Evolutionary conservation across 2,888 invertebrate species (phyloP), one percentile per base, ranked within the genome.

Genomic region (Rhingia rostrata): DNA sequence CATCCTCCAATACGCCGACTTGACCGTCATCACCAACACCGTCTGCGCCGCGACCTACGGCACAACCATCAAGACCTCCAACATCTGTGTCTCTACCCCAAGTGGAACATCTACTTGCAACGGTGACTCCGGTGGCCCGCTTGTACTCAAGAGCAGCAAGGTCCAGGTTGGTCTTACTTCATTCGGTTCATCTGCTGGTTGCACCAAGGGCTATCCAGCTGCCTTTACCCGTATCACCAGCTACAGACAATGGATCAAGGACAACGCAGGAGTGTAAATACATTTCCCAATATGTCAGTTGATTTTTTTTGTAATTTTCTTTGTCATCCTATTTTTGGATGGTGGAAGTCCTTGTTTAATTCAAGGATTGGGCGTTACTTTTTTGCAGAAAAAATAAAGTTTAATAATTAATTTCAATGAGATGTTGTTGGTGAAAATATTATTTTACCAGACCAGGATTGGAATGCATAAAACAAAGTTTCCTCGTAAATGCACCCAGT

Each of bases 161-260:
- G 3, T 32, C 0, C 32, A 35, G 12, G 6, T 81, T 70, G 81
- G 75, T 54, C 4, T 81, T 2, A 54, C 47, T 4, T 81, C 81
- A 1, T 75, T 45, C n/a, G 70, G 58, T 6, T 4, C 58, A 4
- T 7, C 41, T 9, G 39, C 22, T 0, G 64, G 64, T 6, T 81
- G 81, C 22, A 64, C 64, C 43, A n/a, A 33, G n/a, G 60, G 53
- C 4, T 70, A 47, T 0, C 81, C 81, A 35, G 51, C 9, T 63
- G 89, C 86, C 12, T 90, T 88, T 84, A 90, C 90, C 33, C 88
- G 89, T 35, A 69, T 88, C 6, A 88, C 88, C 70, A 86, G 74
- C 82, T 90, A 88, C 87, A 82, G 88, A 37, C 74, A 80, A 35
- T 90, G 90, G 90, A 90, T 90, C 66, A 64, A 79, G 69, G 85